Base-by-base conservation (phyloP, 2,113 vertebrate genomes). In the Pluvianellus socialis region DNA sequence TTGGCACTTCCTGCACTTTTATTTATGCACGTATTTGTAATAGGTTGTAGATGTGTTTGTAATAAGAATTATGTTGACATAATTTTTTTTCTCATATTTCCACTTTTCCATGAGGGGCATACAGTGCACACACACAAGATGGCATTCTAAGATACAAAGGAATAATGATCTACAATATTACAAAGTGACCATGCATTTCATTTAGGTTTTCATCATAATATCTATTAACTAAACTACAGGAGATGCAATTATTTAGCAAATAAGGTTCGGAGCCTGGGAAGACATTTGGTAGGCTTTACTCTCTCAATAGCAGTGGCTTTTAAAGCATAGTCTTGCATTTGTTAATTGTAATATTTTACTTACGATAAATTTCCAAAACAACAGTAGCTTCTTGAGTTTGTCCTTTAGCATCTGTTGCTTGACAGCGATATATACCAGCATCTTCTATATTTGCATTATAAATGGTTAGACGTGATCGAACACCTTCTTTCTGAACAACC, bases 341-440 rank as follows among this genome's bases (percentile, higher is more conserved):
- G 14, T 30, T 18, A 40, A 27, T 33, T 73, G 30, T n/a, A 63
- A n/a, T 6, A 68, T 45, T 77, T 52, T 67, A 98, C 99, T 99
- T 98, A 99, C 99, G 99, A 97, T 99, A 99, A 83, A 99, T 99
- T 97, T 99, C 99, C 98, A 99, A 93, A 96, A 99, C 99, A 27
- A 99, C 99, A 3, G 99, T 99, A 67, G 99, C 99, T 98, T 99
- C 99, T 91, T 99, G 98, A 12, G 98, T 98, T 90, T 99, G 98
- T 55, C 99, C 99, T 94, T 97, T 97, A 94, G 98, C 96, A 33
- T 99, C 99, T 24, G 98, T 98, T 79, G 99, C 99, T 97, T 99
- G 99, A 96, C 99, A 99, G 22, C 99, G 98, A 97, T 99, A 99
- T 94, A 99, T 99, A 0, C 99, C 99, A 9, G 99, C 99, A 91